Percentiles rank a stretch among this genome's conserved stretches.
Conservation (phyloP, 2,797 vertebrate species). For the Anguilla pacifica region DNA sequence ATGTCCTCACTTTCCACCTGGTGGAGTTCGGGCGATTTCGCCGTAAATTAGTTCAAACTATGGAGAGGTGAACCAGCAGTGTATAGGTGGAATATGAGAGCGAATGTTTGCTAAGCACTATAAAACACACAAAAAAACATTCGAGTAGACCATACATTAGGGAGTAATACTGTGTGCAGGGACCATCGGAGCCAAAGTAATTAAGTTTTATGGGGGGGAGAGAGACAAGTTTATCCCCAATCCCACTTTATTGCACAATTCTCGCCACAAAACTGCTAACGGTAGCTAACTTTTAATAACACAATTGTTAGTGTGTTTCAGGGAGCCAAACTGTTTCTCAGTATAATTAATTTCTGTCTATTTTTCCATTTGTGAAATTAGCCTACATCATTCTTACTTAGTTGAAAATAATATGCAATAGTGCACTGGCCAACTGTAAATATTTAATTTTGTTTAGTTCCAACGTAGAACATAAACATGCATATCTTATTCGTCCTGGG, state of each 20-base stretch:
- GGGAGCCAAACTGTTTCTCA: not conserved
- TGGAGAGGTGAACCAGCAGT: not conserved
- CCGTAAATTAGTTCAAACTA: not conserved
- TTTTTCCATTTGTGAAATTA: slow-evolving; percentile 7
- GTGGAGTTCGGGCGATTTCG: not conserved
- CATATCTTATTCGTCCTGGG: not conserved
- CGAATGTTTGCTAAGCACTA: not conserved
- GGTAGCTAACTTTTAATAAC: slow-evolving; percentile 17
- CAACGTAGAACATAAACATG: not conserved
- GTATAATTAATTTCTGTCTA: not conserved
- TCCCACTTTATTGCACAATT: not conserved
- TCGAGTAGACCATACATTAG: not conserved
- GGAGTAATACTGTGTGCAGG: not conserved
- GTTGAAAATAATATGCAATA: not conserved
- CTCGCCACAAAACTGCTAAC: slow-evolving; percentile 10
- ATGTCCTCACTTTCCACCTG: not conserved
- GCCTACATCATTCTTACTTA: not conserved
- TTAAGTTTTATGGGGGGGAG: slow-evolving; percentile 14
- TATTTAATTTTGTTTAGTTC: not conserved
- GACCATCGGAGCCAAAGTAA: not conserved
- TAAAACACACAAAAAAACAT: not conserved
- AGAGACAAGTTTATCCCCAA: slow-evolving; percentile 4
- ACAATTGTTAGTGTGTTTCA: not conserved
- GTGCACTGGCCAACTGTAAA: not conserved
- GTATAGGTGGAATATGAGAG: not conserved